A percentile compares a stretch with the other conserved stretches of the same genome.
Evolutionary conservation across 1,140 invertebrate genomes (phyloP).

Genomic region (Drosophila rhopaloa): DNA sequence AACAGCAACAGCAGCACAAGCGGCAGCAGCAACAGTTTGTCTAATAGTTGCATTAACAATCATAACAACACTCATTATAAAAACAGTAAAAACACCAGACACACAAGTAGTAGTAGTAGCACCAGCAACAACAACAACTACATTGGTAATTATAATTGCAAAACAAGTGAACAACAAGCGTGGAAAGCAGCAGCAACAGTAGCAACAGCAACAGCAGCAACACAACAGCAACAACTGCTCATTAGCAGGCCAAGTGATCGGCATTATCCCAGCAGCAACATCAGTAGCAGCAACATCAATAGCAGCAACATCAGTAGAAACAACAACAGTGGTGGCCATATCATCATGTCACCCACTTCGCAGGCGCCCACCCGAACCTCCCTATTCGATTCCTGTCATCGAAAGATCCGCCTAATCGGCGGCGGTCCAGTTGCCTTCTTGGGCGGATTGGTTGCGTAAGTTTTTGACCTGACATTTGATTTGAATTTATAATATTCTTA

Average conservation of each 20-base stretch:
- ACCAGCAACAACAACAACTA: slow-evolving; percentile 62
- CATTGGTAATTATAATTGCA: slow-evolving; percentile 78
- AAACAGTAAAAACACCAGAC: slow-evolving; percentile 71
- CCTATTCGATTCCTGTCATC: slow-evolving; percentile 89
- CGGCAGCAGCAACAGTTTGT: slow-evolving; percentile 59
- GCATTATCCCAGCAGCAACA: slow-evolving; percentile 32
- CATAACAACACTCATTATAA: slow-evolving; percentile 73
- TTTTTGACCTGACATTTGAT: slow-evolving; percentile 59
- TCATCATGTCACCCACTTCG: slow-evolving; percentile 81
- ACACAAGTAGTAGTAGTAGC: slow-evolving; percentile 8
- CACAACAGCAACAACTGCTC: slow-evolving; percentile 56
- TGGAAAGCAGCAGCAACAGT: slow-evolving; percentile 58
- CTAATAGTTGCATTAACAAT: slow-evolving; percentile 75
- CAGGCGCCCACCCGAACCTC: slow-evolving; percentile 86
- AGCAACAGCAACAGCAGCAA: slow-evolving; percentile 41
- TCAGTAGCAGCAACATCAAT: slow-evolving; percentile 28
- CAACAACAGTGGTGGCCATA: slow-evolving; percentile 31
- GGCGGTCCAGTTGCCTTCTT: slow-evolving; percentile 88
- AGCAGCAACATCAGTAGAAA: slow-evolving; percentile 29
- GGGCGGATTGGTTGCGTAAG: slow-evolving; percentile 90
- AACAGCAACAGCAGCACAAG: slow-evolving; percentile 34
- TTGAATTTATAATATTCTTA: slow-evolving; percentile 20
- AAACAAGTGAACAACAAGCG: slow-evolving; percentile 73
- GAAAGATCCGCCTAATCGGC: slow-evolving; percentile 88
- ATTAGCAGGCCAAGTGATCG: slow-evolving; percentile 49